These are phyloP conservation scores for Chalcis sispes DNA, from an alignment of 2,888 invertebrate species.

Conservation along the genomic window DNA sequence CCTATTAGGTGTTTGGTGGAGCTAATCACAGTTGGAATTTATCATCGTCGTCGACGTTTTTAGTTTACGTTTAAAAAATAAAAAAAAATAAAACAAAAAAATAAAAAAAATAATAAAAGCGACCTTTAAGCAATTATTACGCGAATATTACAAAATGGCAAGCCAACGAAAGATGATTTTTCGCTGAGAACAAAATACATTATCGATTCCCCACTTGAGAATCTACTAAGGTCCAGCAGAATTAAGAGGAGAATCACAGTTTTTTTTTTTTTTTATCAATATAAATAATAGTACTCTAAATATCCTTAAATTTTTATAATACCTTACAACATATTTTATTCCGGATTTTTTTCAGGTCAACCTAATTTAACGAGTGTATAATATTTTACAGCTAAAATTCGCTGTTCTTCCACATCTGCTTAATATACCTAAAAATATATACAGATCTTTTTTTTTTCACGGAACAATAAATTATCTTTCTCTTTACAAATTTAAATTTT, in stretches of 20 bases:
- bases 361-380: slow-evolving; percentile 37
- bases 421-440: slow-evolving; percentile 53
- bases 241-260: slow-evolving; percentile 45
- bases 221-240: slow-evolving; percentile 21
- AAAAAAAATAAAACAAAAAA: background rate
- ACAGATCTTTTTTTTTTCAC: slow-evolving; percentile 47
- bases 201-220: slow-evolving; percentile 34
- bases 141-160: slow-evolving; percentile 44
- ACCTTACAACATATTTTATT: slow-evolving; percentile 48
- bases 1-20: slow-evolving; percentile 52
- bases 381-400: slow-evolving; percentile 21
- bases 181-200: slow-evolving; percentile 39
- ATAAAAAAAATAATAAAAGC: slow-evolving; percentile 4
- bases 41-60: slow-evolving; percentile 27
- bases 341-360: slow-evolving; percentile 31
- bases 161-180: slow-evolving; percentile 45
- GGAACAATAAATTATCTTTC: slow-evolving; percentile 44
- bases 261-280: slow-evolving; percentile 28
- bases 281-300: slow-evolving; percentile 49
- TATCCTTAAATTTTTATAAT: slow-evolving; percentile 49
- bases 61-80: slow-evolving; percentile 46
- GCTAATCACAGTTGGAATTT: slow-evolving; percentile 55
- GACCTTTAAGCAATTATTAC: slow-evolving; percentile 22
- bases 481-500: slow-evolving; percentile 35
- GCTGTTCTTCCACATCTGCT: slow-evolving; percentile 21